These are phyloP conservation scores for Drosophila affinis DNA, from an alignment of 2,888 invertebrate species.

Conservation along the genomic window DNA sequence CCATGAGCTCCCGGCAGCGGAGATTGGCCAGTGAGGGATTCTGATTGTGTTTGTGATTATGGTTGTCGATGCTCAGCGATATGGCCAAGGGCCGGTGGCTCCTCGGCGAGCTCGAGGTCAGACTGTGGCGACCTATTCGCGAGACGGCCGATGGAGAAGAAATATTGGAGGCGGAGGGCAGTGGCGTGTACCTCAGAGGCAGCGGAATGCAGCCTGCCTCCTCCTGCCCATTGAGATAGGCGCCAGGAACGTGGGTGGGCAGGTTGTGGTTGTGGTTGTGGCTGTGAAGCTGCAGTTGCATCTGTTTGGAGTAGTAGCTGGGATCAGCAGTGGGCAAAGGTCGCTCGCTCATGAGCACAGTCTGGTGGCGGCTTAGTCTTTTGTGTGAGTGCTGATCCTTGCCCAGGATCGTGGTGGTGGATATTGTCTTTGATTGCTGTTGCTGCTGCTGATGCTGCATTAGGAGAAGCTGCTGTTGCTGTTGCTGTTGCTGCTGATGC, in stretches of 20 bases:
- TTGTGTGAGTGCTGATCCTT: conserved; percentile 73
- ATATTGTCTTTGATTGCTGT: conserved; percentile 71
- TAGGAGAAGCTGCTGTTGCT: conserved; percentile 18
- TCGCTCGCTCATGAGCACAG: conserved; percentile 69
- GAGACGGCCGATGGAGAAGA: conserved; percentile 41
- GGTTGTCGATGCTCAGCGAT: conserved; percentile 71
- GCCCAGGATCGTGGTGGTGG: conserved; percentile 73
- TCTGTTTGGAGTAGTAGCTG: conserved; percentile 52
- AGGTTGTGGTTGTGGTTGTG: conserved; percentile 11
- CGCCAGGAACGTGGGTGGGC: conserved; percentile 8
- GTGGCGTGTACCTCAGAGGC: conserved; percentile 64
- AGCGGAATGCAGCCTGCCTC: conserved; percentile 18
- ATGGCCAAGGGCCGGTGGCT: conserved; percentile 70
- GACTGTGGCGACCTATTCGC: conserved; percentile 64
- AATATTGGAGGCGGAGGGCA: conserved; percentile 50
- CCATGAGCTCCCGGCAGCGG: conserved; percentile 62
- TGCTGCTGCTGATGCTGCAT: conserved; percentile 50
- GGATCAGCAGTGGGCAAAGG: conserved; percentile 50
- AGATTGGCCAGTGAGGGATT: conserved; percentile 65
- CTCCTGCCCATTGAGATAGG: conserved; percentile 23
- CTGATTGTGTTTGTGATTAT: conserved; percentile 48
- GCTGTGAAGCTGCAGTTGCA: conserved; percentile 16
- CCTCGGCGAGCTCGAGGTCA: conserved; percentile 55
- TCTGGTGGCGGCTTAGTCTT: conserved; percentile 76
- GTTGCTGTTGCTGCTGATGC: conserved; percentile 25